Evolutionary conservation across 1,140 invertebrate genomes (phyloP), one percentile per base, ranked within the genome.

Genomic region (Oryctes rhinoceros): DNA sequence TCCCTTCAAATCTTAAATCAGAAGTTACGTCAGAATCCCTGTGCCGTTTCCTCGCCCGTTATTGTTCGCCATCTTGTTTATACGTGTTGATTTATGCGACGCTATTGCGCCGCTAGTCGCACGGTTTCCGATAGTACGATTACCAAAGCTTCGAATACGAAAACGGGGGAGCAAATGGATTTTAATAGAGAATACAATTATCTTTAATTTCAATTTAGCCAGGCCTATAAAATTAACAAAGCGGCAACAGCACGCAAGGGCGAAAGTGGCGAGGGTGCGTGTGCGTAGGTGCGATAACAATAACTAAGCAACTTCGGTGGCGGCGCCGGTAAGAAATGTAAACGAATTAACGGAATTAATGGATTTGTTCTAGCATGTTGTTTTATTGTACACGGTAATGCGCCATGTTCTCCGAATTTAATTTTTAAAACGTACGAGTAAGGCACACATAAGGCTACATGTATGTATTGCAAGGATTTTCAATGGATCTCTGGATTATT

Each of bases 1-100:
- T 76, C 75, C 75, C 35, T 76, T 76, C 47, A 76, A 76, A 76
- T 76, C 75, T 76, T 76, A 76, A 76, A 49, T 76, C 75, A 76
- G 75, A 48, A 48, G 75, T 76, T 47, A 76, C 18, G 75, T 7
- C 15, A 37, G 47, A 15, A 49, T 11, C 75, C 10, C 15, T 76
- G 75, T 39, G 75, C 30, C 37, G 37, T 76, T 47, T 47, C 35
- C 75, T 20, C n/a, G 13, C 15, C 75, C n/a, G 24, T 71, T 37
- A 71, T 71, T 71, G 65, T 71, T 49, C 75, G 75, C 75, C 75
- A 49, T 47, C 75, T 47, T 76, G 47, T 76, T 76, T 76, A 76
- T 76, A 49, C 37, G 47, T 24, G 15, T n/a, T 76, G 75, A 76
- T 76, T 76, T 76, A 76, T 76, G 75, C 47, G 75, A 76, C 37